Conservation (phyloP, 2,113 vertebrate genomes). For the Aptenodytes patagonicus region DNA sequence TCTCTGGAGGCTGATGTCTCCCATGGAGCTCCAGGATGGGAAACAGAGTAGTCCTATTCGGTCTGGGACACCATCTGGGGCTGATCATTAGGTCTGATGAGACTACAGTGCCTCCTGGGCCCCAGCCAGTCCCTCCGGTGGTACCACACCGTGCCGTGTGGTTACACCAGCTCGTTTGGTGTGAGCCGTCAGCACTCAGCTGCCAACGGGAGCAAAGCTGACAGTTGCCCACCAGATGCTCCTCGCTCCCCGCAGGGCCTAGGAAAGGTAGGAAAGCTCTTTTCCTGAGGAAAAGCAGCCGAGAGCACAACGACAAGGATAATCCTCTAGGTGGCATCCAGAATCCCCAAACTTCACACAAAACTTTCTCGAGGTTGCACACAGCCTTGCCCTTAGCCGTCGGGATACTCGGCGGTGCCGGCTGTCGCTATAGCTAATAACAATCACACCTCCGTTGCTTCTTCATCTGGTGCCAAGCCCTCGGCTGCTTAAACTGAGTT, state of each 20-base stretch:
- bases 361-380: fast-evolving
- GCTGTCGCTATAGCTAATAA: not conserved
- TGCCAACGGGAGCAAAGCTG: not conserved
- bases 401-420: fast-evolving
- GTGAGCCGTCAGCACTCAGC: not conserved
- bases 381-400: fast-evolving
- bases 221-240: not conserved
- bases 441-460: not conserved
- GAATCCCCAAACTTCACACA: not conserved
- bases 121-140: not conserved
- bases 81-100: not conserved
- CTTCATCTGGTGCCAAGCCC: not conserved
- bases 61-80: not conserved
- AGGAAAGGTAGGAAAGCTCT: not conserved
- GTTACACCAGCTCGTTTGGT: fast-evolving
- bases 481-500: not conserved
- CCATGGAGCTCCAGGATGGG: not conserved
- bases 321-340: constrained; percentile 45
- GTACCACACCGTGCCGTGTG: fast-evolving
- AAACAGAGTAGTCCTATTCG: not conserved
- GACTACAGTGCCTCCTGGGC: not conserved
- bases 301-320: not conserved
- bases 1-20: not conserved
- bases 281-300: not conserved
- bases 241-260: fast-evolving